Evolutionary conservation across 2,797 vertebrate species (phyloP).

Genomic region (Pseudocheirus occidentalis): DNA sequence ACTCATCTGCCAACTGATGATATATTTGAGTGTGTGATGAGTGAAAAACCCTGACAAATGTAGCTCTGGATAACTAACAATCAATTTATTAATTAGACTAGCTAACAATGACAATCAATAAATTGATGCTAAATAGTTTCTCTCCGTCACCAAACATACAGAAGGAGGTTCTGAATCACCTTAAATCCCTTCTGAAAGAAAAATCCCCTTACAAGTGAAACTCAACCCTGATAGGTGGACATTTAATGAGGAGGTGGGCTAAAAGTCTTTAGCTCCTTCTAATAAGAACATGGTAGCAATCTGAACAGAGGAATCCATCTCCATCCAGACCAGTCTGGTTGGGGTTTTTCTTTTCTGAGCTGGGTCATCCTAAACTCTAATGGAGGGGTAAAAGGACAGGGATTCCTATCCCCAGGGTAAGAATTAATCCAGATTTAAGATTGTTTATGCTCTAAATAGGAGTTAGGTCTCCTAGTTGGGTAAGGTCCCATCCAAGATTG

Average conservation of each 20-base stretch:
- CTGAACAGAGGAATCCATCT: not conserved
- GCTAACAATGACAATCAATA: no score
- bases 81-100: not conserved
- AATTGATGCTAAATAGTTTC: not conserved
- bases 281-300: not conserved
- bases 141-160: not conserved
- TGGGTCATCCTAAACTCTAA: not conserved
- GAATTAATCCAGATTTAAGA: no score
- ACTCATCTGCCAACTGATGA: not conserved
- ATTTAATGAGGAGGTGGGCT: not conserved
- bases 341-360: not conserved
- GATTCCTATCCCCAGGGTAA: not conserved
- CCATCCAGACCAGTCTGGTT: not conserved
- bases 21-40: not conserved
- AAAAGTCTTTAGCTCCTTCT: not conserved
- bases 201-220: not conserved
- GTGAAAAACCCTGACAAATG: no score
- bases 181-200: not conserved
- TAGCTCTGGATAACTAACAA: no score
- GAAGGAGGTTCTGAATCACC: not conserved
- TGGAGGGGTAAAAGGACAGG: no score
- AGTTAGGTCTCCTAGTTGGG: no score
- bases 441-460: no score
- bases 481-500: not conserved
- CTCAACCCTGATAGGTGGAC: not conserved